Evolutionary conservation across 2,113 vertebrate species (phyloP).

Genomic region (Rhinoderma darwinii): DNA sequence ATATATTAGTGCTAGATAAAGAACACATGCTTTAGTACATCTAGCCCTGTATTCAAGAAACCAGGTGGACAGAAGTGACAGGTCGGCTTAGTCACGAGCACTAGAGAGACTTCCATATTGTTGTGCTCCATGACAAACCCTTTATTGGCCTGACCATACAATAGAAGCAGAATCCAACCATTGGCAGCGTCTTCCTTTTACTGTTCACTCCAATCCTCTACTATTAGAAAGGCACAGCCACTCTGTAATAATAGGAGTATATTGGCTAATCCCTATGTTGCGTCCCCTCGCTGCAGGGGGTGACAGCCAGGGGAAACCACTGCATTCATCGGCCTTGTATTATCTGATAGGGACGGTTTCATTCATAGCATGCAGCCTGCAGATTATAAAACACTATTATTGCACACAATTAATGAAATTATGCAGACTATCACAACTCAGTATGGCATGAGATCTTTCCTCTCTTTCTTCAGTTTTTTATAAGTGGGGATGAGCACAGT

Average conservation of each 20-base stretch:
- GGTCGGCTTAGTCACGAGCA: not conserved
- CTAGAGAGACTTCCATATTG: constrained; percentile 36
- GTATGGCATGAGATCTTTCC: not conserved
- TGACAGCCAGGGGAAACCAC: not conserved
- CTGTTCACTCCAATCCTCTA: not conserved
- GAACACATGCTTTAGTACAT: not conserved
- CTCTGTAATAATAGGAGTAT: constrained; percentile 19
- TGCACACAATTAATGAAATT: not conserved
- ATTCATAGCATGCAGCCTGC: not conserved
- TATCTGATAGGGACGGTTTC: constrained; percentile 5
- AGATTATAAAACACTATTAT: constrained; percentile 9
- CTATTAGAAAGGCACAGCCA: constrained; percentile 11
- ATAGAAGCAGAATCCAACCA: constrained; percentile 13
- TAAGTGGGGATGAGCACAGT: not conserved
- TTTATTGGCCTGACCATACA: constrained; percentile 19
- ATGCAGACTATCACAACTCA: constrained; percentile 5
- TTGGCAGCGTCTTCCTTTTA: constrained; percentile 19
- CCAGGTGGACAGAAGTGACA: constrained; percentile 37
- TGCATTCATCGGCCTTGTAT: constrained; percentile 18
- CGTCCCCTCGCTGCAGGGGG: constrained; percentile 49
- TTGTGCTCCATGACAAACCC: not conserved
- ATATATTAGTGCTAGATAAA: not conserved
- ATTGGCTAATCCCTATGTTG: constrained; percentile 38
- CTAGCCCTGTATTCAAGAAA: not conserved
- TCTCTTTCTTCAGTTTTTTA: not conserved